Percentiles rank a stretch among this genome's conserved stretches.
Evolutionary conservation across 2,888 invertebrate species (phyloP).

Genomic region (Caenorhabditis becei): DNA sequence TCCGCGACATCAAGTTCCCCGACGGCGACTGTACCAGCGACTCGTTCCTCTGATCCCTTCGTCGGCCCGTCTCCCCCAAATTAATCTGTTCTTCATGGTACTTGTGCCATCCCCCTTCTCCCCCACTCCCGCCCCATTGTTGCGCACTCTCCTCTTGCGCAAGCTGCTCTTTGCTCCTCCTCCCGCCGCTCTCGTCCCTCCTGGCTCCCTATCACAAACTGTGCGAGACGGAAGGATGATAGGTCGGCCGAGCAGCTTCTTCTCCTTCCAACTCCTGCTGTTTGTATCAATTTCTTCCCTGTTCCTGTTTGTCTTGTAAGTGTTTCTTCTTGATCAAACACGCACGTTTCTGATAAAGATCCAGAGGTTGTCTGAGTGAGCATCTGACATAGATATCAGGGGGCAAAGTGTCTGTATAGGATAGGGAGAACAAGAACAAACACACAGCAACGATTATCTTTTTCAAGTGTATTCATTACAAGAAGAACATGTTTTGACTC

Average conservation of each 20-base stretch:
- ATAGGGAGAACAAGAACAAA: constrained; percentile 4
- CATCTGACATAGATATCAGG: too few relatives aligned
- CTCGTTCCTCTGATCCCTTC: constrained; percentile 74
- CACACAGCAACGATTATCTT: not conserved
- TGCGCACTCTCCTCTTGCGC: constrained; percentile 47
- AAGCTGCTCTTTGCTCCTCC: constrained; percentile 57
- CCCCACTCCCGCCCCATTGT: constrained; percentile 34
- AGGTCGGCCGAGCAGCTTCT: constrained; percentile 34
- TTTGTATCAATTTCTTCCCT: constrained; percentile 55
- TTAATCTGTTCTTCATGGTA: constrained; percentile 47
- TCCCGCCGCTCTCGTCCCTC: constrained; percentile 4
- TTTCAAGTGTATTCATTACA: not conserved
- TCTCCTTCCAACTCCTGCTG: constrained; percentile 23
- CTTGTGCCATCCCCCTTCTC: constrained; percentile 29
- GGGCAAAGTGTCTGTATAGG: too few relatives aligned
- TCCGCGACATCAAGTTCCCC: constrained; percentile 92
- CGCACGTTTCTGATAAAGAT: not conserved
- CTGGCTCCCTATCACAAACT: constrained; percentile 44
- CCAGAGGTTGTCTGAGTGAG: not conserved
- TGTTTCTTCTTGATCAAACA: constrained; percentile 49
- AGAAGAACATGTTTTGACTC: constrained; percentile 1
- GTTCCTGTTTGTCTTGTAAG: constrained; percentile 57
- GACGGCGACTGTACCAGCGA: constrained; percentile 84
- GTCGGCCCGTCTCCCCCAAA: not conserved
- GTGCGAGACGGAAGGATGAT: constrained; percentile 46